Conservation (phyloP, 35 echinoderm and acorn worm genomes). For the Ptychodera flava region DNA sequence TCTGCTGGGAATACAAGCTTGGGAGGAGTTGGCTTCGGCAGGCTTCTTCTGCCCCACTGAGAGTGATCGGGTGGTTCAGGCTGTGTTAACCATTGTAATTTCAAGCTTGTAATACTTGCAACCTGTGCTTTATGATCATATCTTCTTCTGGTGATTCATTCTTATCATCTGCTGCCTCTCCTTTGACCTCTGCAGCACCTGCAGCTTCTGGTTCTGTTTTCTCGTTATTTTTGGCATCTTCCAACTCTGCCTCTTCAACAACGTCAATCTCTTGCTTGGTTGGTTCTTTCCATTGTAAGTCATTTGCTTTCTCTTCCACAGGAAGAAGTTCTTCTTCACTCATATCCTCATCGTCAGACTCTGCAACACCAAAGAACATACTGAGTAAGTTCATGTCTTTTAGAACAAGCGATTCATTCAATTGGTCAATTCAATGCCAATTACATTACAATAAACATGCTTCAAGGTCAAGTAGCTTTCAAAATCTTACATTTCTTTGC, state of each 20-base stretch:
- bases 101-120: conserved; percentile 41
- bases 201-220: conserved; percentile 4
- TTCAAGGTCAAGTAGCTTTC: no score
- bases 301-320: background rate
- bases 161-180: conserved; percentile 34
- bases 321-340: background rate
- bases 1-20: background rate
- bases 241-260: conserved; percentile 22
- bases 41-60: background rate
- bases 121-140: conserved; percentile 44
- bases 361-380: no score
- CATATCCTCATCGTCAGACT: conserved; percentile 21
- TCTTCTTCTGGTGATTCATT: conserved; percentile 25
- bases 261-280: conserved; percentile 10
- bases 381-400: no score
- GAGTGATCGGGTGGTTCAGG: background rate
- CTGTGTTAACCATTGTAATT: conserved; percentile 57
- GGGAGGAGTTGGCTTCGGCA: background rate
- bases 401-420: no score
- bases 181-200: conserved; percentile 16
- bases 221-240: conserved; percentile 22
- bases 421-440: no score
- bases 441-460: no score
- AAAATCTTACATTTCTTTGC: no score
- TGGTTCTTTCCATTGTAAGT: background rate